Evolutionary conservation across 2,888 invertebrate species (phyloP).

Genomic region (Rhaphigaster nebulosa): DNA sequence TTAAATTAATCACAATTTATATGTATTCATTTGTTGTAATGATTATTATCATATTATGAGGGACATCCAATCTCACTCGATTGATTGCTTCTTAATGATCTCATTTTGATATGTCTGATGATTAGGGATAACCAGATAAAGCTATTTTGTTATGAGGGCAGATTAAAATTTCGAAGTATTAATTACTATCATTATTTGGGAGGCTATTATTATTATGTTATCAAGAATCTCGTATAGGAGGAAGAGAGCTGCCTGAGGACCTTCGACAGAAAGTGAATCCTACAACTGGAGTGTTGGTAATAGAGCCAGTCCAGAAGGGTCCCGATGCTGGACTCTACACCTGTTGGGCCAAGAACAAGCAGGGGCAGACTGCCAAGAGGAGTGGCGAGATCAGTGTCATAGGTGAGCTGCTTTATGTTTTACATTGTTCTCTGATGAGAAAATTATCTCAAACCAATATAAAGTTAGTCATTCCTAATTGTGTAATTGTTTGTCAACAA

Average conservation of each 20-base stretch:
- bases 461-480: neutral
- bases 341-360: constrained; percentile 84
- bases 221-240: constrained; percentile 69
- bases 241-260: constrained; percentile 82
- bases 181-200: too few relatives aligned
- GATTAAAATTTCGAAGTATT: too few relatives aligned
- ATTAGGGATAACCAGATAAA: too few relatives aligned
- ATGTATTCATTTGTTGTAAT: too few relatives aligned
- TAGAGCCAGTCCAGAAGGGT: constrained; percentile 81
- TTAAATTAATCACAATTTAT: too few relatives aligned
- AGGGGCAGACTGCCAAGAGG: constrained; percentile 80
- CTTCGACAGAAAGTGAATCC: constrained; percentile 81
- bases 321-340: constrained; percentile 84
- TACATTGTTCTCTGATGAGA: neutral
- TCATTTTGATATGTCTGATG: too few relatives aligned
- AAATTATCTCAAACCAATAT: neutral
- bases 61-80: too few relatives aligned
- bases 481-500: too few relatives aligned
- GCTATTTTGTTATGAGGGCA: too few relatives aligned
- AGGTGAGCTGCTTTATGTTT: constrained; percentile 73
- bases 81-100: too few relatives aligned
- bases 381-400: constrained; percentile 83
- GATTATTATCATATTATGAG: too few relatives aligned
- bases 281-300: constrained; percentile 80
- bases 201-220: neutral